A percentile compares a stretch with the other conserved stretches of the same genome.
These are phyloP conservation scores for Ophiothrix spiculata DNA, from an alignment of 35 echinoderm and acorn worm genomes.

Conservation along the genomic window DNA sequence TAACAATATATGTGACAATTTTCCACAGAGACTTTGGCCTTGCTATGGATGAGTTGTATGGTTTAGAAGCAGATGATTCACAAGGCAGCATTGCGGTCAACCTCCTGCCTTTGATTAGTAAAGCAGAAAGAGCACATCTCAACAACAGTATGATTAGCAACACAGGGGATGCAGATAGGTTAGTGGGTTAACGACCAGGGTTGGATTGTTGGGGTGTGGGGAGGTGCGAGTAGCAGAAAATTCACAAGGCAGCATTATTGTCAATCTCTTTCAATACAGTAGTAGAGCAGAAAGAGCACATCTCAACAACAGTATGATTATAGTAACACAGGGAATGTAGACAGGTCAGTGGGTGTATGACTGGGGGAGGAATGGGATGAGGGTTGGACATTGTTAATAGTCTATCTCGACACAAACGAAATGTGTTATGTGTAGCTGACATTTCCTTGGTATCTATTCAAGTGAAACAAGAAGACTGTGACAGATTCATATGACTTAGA, in stretches of 20 bases:
- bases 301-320: slow-evolving; percentile 8
- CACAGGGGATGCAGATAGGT: slow-evolving; percentile 29
- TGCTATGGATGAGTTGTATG: slow-evolving; percentile 65
- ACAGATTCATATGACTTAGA: no score
- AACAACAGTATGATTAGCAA: slow-evolving; percentile 11
- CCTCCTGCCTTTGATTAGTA: slow-evolving; percentile 70
- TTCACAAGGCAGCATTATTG: slow-evolving; percentile 63
- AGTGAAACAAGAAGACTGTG: no score
- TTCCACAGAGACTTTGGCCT: slow-evolving; percentile 52
- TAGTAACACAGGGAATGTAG: neutral
- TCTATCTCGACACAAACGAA: no score
- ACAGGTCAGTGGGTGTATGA: slow-evolving; percentile 35
- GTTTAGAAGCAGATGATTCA: slow-evolving; percentile 77
- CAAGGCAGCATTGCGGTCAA: slow-evolving; percentile 75
- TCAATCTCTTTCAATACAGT: slow-evolving; percentile 73
- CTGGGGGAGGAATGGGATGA: no score
- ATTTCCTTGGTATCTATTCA: no score
- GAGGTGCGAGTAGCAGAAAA: no score
- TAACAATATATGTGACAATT: neutral
- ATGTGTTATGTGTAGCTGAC: no score
- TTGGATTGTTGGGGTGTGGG: no score
- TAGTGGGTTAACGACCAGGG: no score
- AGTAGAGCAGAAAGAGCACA: slow-evolving; percentile 60
- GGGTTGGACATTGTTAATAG: no score
- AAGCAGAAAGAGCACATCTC: slow-evolving; percentile 47